A percentile compares a stretch with the other conserved stretches of the same genome.
phyloP scores from a whole-genome alignment of 2,113 vertebrate genomes.

The Paradisaea rubra region DNA sequence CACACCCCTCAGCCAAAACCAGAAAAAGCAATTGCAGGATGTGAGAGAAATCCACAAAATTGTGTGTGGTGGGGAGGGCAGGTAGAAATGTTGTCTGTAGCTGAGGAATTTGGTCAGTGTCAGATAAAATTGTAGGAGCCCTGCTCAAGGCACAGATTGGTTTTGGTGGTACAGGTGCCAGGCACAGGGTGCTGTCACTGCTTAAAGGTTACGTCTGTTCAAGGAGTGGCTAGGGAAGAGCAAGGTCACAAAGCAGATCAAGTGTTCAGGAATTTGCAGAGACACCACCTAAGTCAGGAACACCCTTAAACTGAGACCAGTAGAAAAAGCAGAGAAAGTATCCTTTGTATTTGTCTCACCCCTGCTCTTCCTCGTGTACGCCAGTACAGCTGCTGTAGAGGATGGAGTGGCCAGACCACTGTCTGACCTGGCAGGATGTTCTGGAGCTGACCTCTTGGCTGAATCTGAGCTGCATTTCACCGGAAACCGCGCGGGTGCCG shows the following conservation, averaged over 20 bases:
- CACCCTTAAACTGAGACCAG: neutral
- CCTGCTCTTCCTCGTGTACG: neutral
- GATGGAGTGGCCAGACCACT: neutral
- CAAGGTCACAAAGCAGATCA: neutral
- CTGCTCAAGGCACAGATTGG: neutral
- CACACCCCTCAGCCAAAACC: rapidly evolving
- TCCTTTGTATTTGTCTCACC: neutral
- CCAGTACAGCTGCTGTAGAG: neutral
- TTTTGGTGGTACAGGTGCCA: neutral
- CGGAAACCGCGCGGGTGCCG: neutral
- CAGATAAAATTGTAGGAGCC: neutral
- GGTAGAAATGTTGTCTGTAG: neutral
- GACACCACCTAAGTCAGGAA: neutral
- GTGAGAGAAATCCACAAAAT: neutral
- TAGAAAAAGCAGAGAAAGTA: neutral
- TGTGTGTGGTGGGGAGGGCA: neutral
- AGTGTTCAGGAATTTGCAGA: neutral
- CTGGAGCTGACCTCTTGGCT: neutral
- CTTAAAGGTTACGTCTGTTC: neutral
- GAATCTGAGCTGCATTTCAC: neutral
- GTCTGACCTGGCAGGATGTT: neutral
- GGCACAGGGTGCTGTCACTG: neutral
- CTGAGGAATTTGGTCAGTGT: neutral
- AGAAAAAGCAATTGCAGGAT: neutral
- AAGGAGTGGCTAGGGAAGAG: neutral